A percentile compares a stretch with the other conserved stretches of the same genome.
Conservation (phyloP, 2,113 vertebrate genomes). For the Procavia capensis region DNA sequence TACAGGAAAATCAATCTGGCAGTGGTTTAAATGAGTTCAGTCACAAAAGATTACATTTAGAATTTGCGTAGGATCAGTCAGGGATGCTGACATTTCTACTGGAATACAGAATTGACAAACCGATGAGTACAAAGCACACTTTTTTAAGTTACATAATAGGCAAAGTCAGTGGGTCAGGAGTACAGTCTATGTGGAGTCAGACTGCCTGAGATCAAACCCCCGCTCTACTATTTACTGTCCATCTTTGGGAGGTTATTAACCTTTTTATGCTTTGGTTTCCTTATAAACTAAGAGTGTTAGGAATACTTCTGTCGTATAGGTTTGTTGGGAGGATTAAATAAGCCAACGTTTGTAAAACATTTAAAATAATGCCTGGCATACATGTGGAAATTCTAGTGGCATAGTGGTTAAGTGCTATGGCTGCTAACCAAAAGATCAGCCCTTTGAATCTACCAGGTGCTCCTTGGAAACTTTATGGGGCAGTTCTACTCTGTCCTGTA, state of each 20-base stretch:
- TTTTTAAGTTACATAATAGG: neutral
- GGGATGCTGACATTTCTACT: neutral
- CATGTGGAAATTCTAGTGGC: too few species aligned
- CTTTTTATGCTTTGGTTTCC: neutral
- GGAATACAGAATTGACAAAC: neutral
- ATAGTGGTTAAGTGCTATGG: neutral
- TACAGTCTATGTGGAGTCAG: neutral
- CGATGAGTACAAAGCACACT: neutral
- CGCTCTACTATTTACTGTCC: neutral
- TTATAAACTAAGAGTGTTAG: neutral
- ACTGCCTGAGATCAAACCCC: neutral
- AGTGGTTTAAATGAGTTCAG: neutral
- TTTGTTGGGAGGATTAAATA: neutral
- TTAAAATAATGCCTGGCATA: neutral
- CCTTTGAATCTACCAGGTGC: too few species aligned
- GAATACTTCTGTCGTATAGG: neutral
- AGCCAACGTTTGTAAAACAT: neutral
- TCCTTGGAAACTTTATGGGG: too few species aligned
- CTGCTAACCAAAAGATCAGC: too few species aligned
- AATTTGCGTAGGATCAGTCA: conserved; percentile 17
- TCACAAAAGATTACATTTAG: conserved; percentile 27
- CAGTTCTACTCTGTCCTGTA: too few species aligned
- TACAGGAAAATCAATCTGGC: neutral
- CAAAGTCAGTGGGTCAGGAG: neutral
- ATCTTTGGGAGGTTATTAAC: neutral